Conservation (phyloP, 2,888 invertebrate species). For the Cyclophora albipunctata region DNA sequence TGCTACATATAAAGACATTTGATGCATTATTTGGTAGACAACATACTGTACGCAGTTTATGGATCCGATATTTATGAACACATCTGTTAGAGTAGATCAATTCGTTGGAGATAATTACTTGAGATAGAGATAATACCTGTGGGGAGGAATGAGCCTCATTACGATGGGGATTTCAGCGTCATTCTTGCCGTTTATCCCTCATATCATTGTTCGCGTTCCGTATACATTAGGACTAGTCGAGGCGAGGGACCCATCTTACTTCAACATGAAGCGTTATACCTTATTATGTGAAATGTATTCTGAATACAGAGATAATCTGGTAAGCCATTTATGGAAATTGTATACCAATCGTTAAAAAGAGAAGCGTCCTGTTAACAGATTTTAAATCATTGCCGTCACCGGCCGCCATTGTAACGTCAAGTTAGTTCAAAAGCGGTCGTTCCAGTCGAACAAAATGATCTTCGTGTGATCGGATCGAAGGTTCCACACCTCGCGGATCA, state of each 20-base stretch:
- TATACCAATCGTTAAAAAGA: conserved; percentile 75
- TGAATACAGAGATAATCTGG: conserved; percentile 59
- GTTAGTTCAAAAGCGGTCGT: conserved; percentile 73
- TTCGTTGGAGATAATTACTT: conserved; percentile 53
- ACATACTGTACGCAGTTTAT: too few relatives aligned
- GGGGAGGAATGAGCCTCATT: conserved; percentile 48
- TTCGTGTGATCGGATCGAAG: conserved; percentile 58
- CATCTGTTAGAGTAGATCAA: conserved; percentile 15
- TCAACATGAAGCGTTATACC: conserved; percentile 43
- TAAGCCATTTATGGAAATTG: conserved; percentile 73
- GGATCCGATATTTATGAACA: too few relatives aligned
- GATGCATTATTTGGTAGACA: too few relatives aligned
- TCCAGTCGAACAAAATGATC: conserved; percentile 73
- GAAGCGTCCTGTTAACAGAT: conserved; percentile 74
- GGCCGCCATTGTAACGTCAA: conserved; percentile 71
- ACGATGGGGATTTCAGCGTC: conserved; percentile 47
- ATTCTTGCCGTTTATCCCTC: conserved; percentile 42
- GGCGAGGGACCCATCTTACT: conserved; percentile 20
- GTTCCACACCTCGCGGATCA: conserved; percentile 71
- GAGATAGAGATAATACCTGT: conserved; percentile 40
- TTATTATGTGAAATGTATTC: conserved; percentile 56
- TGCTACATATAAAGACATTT: too few relatives aligned
- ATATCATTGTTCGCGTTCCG: conserved; percentile 39
- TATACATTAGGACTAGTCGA: conserved; percentile 21
- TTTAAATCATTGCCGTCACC: conserved; percentile 75